Evolutionary conservation across 2,113 vertebrate genomes (phyloP), one percentile per base, ranked within the genome.

Genomic region (Campylorhamphus procurvoides): DNA sequence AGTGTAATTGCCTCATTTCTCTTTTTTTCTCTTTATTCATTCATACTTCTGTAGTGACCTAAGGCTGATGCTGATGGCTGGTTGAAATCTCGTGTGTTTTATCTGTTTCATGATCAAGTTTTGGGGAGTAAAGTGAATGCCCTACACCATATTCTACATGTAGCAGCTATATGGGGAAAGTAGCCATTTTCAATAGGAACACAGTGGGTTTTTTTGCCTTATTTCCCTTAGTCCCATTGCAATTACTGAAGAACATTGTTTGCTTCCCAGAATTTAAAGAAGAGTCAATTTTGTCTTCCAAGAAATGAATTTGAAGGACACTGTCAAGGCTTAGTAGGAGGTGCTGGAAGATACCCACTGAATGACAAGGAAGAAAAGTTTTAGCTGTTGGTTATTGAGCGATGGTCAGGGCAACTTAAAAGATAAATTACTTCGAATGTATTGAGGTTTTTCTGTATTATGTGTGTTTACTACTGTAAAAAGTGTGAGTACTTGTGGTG

Each of bases 1-100:
- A 7, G 0, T 6, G 2, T 47, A 46, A 10, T 29, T 77, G 31
- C 6, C 23, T 72, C 35, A 18, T 29, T 10, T 6, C 1, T 18
- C 25, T 22, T 12, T 3, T 16, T 47, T 16, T 5, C 17, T 1
- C 3, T 35, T 47, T 75, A 11, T 79, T 92, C 0, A 2, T 53
- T 84, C 78, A 33, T 6, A 6, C 8, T 63, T 82, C 9, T 19
- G 4, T 59, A 72, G 27, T 33, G 62, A 78, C 78, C 37, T 40
- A 63, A 68, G 35, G 35, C 35, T 72, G 71, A 55, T n/a, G 66
- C 18, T 39, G 35, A 31, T 62, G 39, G 12, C 25, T 84, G 12
- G 6, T 40, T 80, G 72, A 83, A 53, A 50, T 75, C 29, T 17
- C 14, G 7, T 6, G 5, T 23, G 22, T 31, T 79, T 92, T 60